Percentiles rank a stretch among this genome's conserved stretches.
These are phyloP conservation scores for Petrosia ficiformis DNA, from an alignment of 37 sponge, comb jelly and placozoan genomes.

Conservation along the genomic window DNA sequence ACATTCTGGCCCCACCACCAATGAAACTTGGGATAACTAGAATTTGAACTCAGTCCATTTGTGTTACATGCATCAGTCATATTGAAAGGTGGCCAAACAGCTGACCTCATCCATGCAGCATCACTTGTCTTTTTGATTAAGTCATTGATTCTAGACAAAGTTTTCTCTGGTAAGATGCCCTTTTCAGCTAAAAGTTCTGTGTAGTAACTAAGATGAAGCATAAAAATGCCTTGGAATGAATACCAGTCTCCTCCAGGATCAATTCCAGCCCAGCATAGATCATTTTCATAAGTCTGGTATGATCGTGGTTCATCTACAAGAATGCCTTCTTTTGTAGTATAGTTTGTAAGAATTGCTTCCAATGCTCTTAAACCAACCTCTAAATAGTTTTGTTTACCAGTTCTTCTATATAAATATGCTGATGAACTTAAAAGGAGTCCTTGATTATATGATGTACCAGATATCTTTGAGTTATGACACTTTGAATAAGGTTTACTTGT, in stretches of 20 bases:
- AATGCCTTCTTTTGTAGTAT: slow-evolving; percentile 36
- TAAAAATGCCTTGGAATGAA: slow-evolving; percentile 44
- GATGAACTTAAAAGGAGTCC: slow-evolving; percentile 47
- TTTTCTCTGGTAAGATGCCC: slow-evolving; percentile 8
- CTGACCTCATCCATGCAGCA: slow-evolving; percentile 36
- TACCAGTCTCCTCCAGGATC: slow-evolving; percentile 62
- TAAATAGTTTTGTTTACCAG: slow-evolving; percentile 32
- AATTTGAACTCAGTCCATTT: neutral
- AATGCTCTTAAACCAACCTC: slow-evolving; percentile 24
- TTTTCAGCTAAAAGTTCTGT: slow-evolving; percentile 21
- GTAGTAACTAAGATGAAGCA: slow-evolving; percentile 49
- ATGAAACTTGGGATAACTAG: slow-evolving; percentile 44
- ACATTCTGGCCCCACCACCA: slow-evolving; percentile 47
- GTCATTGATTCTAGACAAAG: neutral
- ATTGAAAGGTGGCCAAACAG: slow-evolving; percentile 35
- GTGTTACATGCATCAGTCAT: slow-evolving; percentile 23
- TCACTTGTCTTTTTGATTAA: slow-evolving; percentile 30
- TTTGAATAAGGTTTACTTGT: neutral
- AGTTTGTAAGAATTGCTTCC: slow-evolving; percentile 36
- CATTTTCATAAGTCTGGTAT: slow-evolving; percentile 16
- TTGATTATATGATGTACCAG: slow-evolving; percentile 59
- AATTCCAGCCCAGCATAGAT: neutral
- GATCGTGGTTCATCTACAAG: slow-evolving; percentile 26
- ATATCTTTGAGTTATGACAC: neutral
- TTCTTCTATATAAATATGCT: slow-evolving; percentile 42